Percentiles rank a stretch among this genome's conserved stretches.
phyloP scores from a whole-genome alignment of 2,113 vertebrate species.

The Donacobius atricapilla region DNA sequence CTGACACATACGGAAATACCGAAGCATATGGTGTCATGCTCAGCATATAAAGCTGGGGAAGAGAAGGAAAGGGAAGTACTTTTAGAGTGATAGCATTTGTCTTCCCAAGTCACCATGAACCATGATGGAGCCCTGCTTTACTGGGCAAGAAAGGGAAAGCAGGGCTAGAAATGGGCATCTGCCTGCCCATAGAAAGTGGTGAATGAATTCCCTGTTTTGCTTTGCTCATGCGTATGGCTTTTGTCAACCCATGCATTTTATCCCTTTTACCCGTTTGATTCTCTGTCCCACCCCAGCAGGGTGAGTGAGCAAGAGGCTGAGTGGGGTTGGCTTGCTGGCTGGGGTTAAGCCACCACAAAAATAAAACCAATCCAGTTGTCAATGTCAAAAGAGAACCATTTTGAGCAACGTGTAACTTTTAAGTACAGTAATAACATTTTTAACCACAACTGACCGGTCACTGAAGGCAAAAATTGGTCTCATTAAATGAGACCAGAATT shows the following conservation, averaged over 20 bases:
- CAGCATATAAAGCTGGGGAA: neutral
- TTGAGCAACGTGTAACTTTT: neutral
- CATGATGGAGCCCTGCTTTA: neutral
- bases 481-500: neutral
- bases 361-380: neutral
- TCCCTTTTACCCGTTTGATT: neutral
- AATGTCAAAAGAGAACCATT: neutral
- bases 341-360: neutral
- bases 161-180: no score
- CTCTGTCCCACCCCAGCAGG: neutral
- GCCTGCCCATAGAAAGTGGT: neutral
- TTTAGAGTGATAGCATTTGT: neutral
- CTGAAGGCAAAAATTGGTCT: neutral
- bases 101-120: neutral
- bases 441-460: neutral
- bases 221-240: neutral
- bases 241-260: neutral
- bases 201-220: neutral
- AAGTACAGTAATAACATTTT: neutral
- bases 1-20: neutral
- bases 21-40: neutral
- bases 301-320: neutral
- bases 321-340: neutral
- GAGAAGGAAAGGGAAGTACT: neutral
- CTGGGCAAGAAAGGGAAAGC: no score